Conservation (phyloP, 2,797 vertebrate genomes). For the Hipposideros larvatus region DNA sequence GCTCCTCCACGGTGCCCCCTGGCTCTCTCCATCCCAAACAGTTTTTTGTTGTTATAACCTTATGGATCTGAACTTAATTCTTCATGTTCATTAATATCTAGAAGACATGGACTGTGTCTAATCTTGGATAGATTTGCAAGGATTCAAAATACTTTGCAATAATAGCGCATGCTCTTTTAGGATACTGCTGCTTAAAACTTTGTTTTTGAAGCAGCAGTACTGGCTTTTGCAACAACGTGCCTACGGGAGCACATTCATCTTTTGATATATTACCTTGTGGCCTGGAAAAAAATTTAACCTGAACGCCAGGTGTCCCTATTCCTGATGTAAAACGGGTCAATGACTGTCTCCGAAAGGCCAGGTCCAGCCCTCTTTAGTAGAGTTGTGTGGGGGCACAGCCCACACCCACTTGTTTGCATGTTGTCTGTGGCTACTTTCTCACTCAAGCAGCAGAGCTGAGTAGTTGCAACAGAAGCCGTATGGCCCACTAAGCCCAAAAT, state of each 20-base stretch:
- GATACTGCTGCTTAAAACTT: background rate
- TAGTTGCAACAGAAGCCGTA: background rate
- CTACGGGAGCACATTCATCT: background rate
- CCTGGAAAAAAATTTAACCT: background rate
- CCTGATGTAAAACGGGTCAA: background rate
- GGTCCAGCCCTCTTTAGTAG: background rate
- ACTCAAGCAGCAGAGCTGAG: background rate
- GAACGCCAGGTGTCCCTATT: background rate
- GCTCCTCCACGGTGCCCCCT: background rate
- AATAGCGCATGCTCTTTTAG: background rate
- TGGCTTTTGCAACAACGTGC: background rate
- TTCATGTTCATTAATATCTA: background rate
- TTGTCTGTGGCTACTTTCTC: background rate
- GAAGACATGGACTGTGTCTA: background rate
- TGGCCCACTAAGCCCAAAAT: background rate
- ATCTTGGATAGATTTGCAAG: background rate
- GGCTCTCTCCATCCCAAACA: background rate
- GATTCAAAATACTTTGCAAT: background rate
- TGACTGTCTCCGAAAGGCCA: background rate
- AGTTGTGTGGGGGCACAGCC: background rate
- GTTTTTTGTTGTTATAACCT: background rate
- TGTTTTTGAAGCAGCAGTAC: background rate
- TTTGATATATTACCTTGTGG: background rate
- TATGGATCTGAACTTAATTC: background rate
- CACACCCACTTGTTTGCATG: background rate